Evolutionary conservation across 2,888 invertebrate species (phyloP).

Genomic region (Nineta flava): DNA sequence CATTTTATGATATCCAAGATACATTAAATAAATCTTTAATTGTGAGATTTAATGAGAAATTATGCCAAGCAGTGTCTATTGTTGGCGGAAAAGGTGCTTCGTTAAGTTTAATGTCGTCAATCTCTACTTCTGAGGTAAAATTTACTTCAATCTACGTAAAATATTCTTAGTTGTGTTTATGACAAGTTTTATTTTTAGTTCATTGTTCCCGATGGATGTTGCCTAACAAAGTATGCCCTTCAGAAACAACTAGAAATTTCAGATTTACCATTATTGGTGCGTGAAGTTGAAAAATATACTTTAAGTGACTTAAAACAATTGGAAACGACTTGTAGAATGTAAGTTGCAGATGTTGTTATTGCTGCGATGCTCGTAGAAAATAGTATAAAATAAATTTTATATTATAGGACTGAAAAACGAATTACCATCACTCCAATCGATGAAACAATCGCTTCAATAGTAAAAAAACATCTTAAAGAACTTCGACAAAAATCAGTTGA

Average conservation of each 20-base stretch:
- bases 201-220: conserved; percentile 52
- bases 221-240: conserved; percentile 47
- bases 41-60: conserved; percentile 29
- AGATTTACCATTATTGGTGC: too few species aligned
- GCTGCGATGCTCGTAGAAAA: too few species aligned
- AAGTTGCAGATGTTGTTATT: conserved; percentile 4
- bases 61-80: conserved; percentile 35
- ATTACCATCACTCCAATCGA: conserved; percentile 23
- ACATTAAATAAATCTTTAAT: conserved; percentile 21
- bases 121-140: conserved; percentile 29
- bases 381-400: not conserved
- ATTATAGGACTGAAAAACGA: conserved; percentile 19
- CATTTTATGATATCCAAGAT: conserved; percentile 19
- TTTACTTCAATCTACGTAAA: too few species aligned
- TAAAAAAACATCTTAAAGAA: conserved; percentile 22
- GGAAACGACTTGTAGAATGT: conserved; percentile 34
- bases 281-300: conserved; percentile 27
- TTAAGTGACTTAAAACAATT: conserved; percentile 31
- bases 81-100: conserved; percentile 73
- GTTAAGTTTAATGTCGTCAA: conserved; percentile 41
- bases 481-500: conserved; percentile 18
- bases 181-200: conserved; percentile 23
- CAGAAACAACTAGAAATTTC: conserved; percentile 18
- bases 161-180: too few species aligned
- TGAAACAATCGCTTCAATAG: conserved; percentile 24